phyloP scores from a whole-genome alignment of 2,113 vertebrate species.

The Syrrhaptes paradoxus region DNA sequence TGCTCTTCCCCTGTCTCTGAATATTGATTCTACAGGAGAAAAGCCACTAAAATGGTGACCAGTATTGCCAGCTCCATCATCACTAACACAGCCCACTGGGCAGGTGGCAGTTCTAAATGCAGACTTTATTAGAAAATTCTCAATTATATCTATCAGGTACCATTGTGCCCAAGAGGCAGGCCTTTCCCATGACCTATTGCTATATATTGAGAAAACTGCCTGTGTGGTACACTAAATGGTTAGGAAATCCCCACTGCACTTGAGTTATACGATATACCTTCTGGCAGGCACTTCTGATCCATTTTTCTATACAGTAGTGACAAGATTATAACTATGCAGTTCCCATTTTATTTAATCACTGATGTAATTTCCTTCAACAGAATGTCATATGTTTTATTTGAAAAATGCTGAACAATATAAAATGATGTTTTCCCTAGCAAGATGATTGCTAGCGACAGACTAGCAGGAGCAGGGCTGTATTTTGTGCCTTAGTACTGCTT shows the following conservation, averaged over 20 bases:
- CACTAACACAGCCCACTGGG: neutral
- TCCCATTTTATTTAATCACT: constrained; percentile 6
- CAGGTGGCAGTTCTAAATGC: neutral
- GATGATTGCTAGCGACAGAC: neutral
- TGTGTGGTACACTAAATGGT: neutral
- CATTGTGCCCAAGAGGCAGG: neutral
- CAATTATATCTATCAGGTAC: neutral
- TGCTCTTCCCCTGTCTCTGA: neutral
- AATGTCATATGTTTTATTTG: neutral
- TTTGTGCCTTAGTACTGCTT: neutral
- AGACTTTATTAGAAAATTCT: neutral
- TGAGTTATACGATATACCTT: neutral
- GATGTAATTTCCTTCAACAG: neutral
- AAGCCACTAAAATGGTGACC: neutral
- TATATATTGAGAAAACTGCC: neutral
- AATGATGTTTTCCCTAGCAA: neutral
- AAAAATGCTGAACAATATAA: neutral
- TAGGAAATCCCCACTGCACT: neutral
- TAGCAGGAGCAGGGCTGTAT: neutral
- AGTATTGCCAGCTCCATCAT: neutral
- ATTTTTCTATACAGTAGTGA: neutral
- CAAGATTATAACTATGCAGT: neutral
- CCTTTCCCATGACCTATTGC: neutral
- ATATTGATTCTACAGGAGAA: neutral
- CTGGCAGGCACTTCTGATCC: neutral